phyloP scores from a whole-genome alignment of 2,888 invertebrate species.

The Drosophila merina region DNA sequence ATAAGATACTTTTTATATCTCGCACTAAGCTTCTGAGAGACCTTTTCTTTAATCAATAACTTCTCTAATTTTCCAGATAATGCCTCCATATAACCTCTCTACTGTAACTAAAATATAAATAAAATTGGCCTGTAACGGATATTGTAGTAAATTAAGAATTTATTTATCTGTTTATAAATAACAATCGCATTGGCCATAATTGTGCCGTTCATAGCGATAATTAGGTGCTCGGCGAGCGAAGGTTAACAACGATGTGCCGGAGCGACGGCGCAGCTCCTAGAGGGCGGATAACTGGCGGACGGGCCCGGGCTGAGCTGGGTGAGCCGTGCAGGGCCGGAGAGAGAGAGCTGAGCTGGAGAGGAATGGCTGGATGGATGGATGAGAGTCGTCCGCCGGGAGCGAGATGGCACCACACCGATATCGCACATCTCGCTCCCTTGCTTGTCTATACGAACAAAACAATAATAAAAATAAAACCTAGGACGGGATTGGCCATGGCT shows the following conservation, averaged over 20 bases:
- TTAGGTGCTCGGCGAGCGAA: constrained; percentile 65
- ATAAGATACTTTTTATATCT: neutral
- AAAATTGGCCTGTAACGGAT: constrained; percentile 16
- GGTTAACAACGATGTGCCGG: constrained; percentile 50
- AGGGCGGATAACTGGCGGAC: constrained; percentile 27
- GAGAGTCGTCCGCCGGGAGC: constrained; percentile 17
- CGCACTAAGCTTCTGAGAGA: neutral
- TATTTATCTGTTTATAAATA: constrained; percentile 39
- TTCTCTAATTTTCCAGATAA: neutral
- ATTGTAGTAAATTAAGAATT: constrained; percentile 24
- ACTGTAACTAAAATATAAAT: too few species aligned
- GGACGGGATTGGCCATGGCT: constrained; percentile 40
- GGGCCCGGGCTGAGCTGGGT: constrained; percentile 9
- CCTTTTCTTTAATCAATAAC: neutral
- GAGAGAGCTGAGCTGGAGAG: neutral
- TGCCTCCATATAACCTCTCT: too few species aligned
- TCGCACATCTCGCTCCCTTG: constrained; percentile 32
- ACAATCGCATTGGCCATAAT: constrained; percentile 63
- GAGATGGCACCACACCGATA: constrained; percentile 32
- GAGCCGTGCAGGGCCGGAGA: constrained; percentile 5
- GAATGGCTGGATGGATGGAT: constrained; percentile 2
- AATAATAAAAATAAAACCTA: constrained; percentile 11
- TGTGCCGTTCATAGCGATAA: constrained; percentile 71
- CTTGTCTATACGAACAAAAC: constrained; percentile 21
- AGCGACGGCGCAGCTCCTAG: constrained; percentile 38